Conservation (phyloP, 92 coral and sea anemone species). For the Actinostola sp. region DNA sequence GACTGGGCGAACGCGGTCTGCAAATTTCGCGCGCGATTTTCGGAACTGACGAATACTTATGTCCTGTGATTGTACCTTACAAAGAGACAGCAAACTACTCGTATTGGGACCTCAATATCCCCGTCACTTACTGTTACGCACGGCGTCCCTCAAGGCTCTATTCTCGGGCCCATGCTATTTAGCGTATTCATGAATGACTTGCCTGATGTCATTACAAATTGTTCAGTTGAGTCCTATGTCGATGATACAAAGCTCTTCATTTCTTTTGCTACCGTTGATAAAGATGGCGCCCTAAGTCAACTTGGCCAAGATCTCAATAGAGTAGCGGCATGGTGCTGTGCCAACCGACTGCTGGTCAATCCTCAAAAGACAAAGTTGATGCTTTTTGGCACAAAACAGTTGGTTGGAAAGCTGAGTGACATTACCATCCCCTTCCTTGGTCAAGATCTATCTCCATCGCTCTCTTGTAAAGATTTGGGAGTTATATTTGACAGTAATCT, state of each 20-base stretch:
- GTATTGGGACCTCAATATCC: conserved; percentile 26
- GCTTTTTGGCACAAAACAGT: background rate
- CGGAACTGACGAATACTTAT: too few relatives aligned
- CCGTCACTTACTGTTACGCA: conserved; percentile 32
- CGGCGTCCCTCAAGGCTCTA: conserved; percentile 47
- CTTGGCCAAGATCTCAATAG: background rate
- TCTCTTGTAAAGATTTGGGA: too few relatives aligned
- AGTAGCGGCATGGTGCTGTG: conserved; percentile 55
- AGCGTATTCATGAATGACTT: conserved; percentile 40
- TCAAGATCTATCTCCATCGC: background rate
- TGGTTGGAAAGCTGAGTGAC: background rate
- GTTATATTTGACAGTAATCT: too few relatives aligned
- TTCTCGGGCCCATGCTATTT: conserved; percentile 42
- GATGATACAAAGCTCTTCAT: conserved; percentile 34
- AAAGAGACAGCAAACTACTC: conserved; percentile 31
- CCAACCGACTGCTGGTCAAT: conserved; percentile 20
- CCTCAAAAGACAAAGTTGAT: conserved; percentile 43
- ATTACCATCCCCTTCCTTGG: background rate
- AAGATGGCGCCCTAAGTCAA: background rate
- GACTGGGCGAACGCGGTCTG: too few relatives aligned
- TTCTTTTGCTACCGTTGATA: background rate
- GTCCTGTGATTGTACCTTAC: conserved; percentile 38
- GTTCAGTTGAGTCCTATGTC: conserved; percentile 33
- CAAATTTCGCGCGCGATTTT: too few relatives aligned
- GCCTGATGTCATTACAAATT: conserved; percentile 4